Evolutionary conservation across 2,113 vertebrate genomes (phyloP), one percentile per base, ranked within the genome.

Genomic region (Anoplopoma fimbria): DNA sequence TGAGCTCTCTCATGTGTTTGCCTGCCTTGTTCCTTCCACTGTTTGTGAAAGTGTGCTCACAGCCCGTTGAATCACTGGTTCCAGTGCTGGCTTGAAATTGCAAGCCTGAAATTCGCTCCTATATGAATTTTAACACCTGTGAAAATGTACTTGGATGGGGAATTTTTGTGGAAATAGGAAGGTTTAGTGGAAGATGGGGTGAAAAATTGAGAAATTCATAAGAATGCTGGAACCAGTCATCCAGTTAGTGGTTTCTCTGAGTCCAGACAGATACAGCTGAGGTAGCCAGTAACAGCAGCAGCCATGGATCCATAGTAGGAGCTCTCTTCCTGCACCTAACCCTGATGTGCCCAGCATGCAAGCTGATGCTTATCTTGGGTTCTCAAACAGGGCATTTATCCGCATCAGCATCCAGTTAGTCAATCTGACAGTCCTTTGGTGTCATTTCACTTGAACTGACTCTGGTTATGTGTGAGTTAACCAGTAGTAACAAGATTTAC

Each of bases 11-110:
- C 3, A 1, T 79, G 29, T 23, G 53, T 72, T 75, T 2, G 9
- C 19, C 62, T 49, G 12, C 40, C 57, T 62, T 68, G 60, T 81
- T 73, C 49, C 75, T 58, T 9, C 7, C 33, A 9, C 6, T 29
- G 68, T 38, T 34, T 53, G 64, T 75, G 29, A 79, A 81, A 88
- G 57, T 51, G 69, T 21, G 58, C 57, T 36, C 34, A 34, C 60
- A 51, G 71, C 69, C 19, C 4, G 0, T 19, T 25, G 13, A 75
- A 69, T 85, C 38, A 57, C 38, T 47, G 51, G 60, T 55, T 81
- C 62, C 21, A 63, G 23, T 29, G n/a, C 27, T 80, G 58, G 12
- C 40, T 76, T 83, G 29, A 81, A 77, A 77, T 42, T 83, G 21
- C 0, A 0, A 72, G 61, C 57, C 9, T 40, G 34, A 19, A 21